Percentiles rank a stretch among this genome's conserved stretches.
Conservation (phyloP, 2,888 invertebrate species). For the Liposcelis brunnea region DNA sequence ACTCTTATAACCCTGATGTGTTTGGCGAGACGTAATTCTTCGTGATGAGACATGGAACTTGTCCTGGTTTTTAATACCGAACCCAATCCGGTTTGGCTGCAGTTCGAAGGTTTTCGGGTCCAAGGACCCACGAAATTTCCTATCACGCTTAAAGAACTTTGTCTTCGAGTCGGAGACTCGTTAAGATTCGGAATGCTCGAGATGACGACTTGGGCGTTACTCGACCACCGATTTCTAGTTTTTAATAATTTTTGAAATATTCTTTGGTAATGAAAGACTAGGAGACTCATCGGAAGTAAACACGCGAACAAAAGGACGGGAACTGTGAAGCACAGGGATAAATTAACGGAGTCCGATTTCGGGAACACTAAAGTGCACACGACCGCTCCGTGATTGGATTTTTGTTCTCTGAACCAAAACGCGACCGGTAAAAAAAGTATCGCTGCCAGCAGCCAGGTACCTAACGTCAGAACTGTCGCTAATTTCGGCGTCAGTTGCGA, state of each 20-base stretch:
- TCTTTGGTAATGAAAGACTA: slow-evolving; percentile 35
- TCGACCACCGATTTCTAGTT: slow-evolving; percentile 32
- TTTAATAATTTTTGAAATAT: slow-evolving; percentile 35
- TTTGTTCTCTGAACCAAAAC: slow-evolving; percentile 30
- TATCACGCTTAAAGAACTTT: slow-evolving; percentile 32
- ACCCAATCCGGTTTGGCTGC: slow-evolving; percentile 24
- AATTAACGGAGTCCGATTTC: slow-evolving; percentile 27
- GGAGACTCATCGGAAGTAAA: slow-evolving; percentile 33
- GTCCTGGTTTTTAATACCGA: not conserved
- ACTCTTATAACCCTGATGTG: slow-evolving; percentile 35
- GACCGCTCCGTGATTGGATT: slow-evolving; percentile 3
- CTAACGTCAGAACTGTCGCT: slow-evolving; percentile 25
- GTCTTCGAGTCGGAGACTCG: slow-evolving; percentile 21
- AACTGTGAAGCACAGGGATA: slow-evolving; percentile 33
- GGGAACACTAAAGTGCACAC: slow-evolving; percentile 36
- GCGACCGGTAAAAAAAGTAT: slow-evolving; percentile 32
- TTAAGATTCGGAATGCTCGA: not conserved
- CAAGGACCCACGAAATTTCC: slow-evolving; percentile 30
- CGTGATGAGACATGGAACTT: slow-evolving; percentile 30
- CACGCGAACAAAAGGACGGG: slow-evolving; percentile 32
- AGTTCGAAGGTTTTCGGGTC: slow-evolving; percentile 28
- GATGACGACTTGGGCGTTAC: slow-evolving; percentile 26
- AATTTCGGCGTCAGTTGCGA: slow-evolving; percentile 30
- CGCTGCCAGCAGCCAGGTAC: slow-evolving; percentile 33
- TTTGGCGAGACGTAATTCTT: slow-evolving; percentile 32